Conservation (phyloP, 2,888 invertebrate genomes). For the Cepaea hortensis region DNA sequence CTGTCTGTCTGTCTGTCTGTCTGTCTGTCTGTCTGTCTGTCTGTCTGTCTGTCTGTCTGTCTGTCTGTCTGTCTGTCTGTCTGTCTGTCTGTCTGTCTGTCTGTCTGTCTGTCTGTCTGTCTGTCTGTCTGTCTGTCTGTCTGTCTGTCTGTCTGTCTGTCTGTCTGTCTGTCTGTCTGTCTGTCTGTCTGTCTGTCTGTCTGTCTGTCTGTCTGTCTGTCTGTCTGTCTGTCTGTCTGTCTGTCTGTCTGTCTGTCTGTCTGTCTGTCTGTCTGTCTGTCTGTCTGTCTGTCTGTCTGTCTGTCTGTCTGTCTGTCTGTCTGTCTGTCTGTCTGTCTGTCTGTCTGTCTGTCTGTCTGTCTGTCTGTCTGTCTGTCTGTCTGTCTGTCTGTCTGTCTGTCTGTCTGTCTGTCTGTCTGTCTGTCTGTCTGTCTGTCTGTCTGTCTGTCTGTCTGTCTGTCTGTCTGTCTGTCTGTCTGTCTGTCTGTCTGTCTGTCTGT, state of each 20-base stretch:
- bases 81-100: slow-evolving; percentile 2
- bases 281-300: background rate
- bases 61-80: background rate
- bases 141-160: slow-evolving; percentile 7
- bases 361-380: no score
- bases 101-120: slow-evolving; percentile 7
- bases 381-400: no score
- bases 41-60: slow-evolving; percentile 39
- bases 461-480: no score
- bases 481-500: no score
- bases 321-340: no score
- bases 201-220: background rate
- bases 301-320: slow-evolving; percentile 5
- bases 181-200: slow-evolving; percentile 7
- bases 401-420: no score
- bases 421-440: no score
- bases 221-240: background rate
- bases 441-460: no score
- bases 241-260: no score
- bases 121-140: slow-evolving; percentile 7
- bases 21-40: slow-evolving; percentile 41
- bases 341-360: no score
- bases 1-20: slow-evolving; percentile 42
- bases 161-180: slow-evolving; percentile 7
- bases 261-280: background rate